Base-by-base conservation (phyloP, 2,888 invertebrate genomes). In the Amorpha juglandis region DNA sequence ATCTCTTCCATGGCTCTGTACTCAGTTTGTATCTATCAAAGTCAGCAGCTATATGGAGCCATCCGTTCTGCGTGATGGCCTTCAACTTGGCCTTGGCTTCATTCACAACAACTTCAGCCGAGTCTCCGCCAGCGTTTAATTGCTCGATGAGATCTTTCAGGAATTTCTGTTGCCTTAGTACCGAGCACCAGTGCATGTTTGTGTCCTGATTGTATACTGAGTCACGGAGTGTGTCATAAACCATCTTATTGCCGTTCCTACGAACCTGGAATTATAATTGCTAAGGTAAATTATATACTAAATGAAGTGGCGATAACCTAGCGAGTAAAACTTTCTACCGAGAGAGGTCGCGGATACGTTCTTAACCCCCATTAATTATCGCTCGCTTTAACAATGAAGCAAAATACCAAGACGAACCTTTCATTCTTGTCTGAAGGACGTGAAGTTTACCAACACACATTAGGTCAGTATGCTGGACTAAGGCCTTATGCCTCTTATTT, bases 91-190 rank as follows among this genome's bases (percentile, higher is more conserved):
- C 83, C 71, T 95, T 94, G 21, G 96, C 92, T 50, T 94, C 94
- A 9, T 82, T 83, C 0, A 90, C 75, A 1, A 93, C 87, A 0
- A 90, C 84, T 65, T 91, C 86, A 0, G 94, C 91, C 4, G 92
- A 89, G 50, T 94, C 91, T 0, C 92, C 93, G 35, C 82, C 82
- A 0, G 94, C 93, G 68, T 93, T 94, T 58, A 97, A 80, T 66
- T 93, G 92, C 65, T 95, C 94, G n/a, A 96, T 80, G 16, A 97
- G 80, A 9, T 95, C 92, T 8, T 95, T 95, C 27, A 98, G 92
- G 86, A 98, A 98, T 72, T 95, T 95, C 68, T 96, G 96, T 79
- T 98, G 98, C 0, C 96, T 93, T 16, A 98, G 84, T 76, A 97
- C 95, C 62, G 96, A 96, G 74, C 94, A 94, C 73, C 95, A 94